Evolutionary conservation across 2,113 vertebrate genomes (phyloP).

Genomic region (Mesembrinibis cayennensis): DNA sequence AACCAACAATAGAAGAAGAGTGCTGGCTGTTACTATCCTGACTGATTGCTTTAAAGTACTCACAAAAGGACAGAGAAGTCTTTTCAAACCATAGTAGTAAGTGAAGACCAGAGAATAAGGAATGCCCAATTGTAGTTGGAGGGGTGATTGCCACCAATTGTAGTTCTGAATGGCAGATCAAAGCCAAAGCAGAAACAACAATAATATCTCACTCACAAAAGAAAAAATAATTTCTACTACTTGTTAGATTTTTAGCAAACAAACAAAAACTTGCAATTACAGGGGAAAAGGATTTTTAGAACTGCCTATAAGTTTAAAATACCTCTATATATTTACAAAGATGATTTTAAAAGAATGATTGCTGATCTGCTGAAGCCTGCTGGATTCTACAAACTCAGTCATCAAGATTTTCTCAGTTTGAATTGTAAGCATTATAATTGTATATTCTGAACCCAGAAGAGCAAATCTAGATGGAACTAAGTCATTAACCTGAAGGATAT

Average conservation of each 20-base stretch:
- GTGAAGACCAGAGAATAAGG: background rate
- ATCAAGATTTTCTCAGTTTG: background rate
- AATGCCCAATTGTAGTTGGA: background rate
- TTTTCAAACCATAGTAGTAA: background rate
- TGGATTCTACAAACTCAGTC: background rate
- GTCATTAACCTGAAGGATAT: slow-evolving; percentile 59
- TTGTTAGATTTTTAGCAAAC: background rate
- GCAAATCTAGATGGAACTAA: slow-evolving; percentile 27
- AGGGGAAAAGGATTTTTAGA: background rate
- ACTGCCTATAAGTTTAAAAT: background rate
- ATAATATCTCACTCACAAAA: background rate
- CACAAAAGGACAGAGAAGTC: background rate
- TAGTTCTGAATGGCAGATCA: background rate
- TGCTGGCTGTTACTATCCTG: background rate
- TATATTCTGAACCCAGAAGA: slow-evolving; percentile 10
- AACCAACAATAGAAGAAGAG: background rate
- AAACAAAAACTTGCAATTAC: background rate
- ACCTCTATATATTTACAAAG: background rate
- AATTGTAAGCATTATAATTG: slow-evolving; percentile 24
- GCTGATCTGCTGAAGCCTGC: background rate
- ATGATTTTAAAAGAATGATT: background rate
- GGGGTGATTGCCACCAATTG: background rate
- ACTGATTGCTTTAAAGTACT: background rate
- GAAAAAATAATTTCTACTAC: background rate
- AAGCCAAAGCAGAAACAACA: background rate